Base-by-base conservation (phyloP, 2,797 vertebrate genomes). In the Crocidura indochinensis region DNA sequence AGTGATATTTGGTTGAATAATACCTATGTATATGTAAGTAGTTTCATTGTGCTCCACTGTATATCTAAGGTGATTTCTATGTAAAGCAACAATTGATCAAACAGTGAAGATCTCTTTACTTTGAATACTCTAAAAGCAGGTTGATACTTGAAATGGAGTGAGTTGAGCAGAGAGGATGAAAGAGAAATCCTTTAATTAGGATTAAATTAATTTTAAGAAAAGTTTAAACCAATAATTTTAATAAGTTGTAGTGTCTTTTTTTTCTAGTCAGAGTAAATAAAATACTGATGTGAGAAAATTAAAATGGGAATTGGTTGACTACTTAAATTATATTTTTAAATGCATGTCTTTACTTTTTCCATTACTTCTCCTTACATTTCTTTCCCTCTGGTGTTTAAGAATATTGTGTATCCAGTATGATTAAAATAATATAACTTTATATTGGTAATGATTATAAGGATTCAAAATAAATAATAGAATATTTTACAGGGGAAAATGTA, bases 231-330 rank as follows among this genome's bases (percentile, higher is more conserved):
- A 87, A 79, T 38, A 11, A 24, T 46, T 49, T 71, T 38, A 31
- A 22, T 38, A 81, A 71, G 76, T 27, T 76, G 74, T n/a, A 31
- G 0, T n/a, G 20, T 29, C 3, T 20, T 75, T 47, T 71, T 71
- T 22, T 78, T 71, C 84, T 81, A 49, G 24, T 8, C 11, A 11
- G 5, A 64, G 77, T 68, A 29, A 20, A 53, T 60, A 71, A 7
- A 76, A 68, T 81, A 75, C 72, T 86, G 26, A 88, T 49, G 17
- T 84, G 20, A 72, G 26, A 74, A 67, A 82, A 71, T 1, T 4
- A 1, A 5, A 62, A 49, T 76, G 46, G 26, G 10, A 78, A 74
- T 68, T 84, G 10, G 2, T 2, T 47, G 6, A 17, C 27, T 87
- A 2, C 53, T 84, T 75, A 76, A 60, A 19, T 60, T 60, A 38